phyloP scores from a whole-genome alignment of 2,888 invertebrate genomes.

The Tipula vernalis region DNA sequence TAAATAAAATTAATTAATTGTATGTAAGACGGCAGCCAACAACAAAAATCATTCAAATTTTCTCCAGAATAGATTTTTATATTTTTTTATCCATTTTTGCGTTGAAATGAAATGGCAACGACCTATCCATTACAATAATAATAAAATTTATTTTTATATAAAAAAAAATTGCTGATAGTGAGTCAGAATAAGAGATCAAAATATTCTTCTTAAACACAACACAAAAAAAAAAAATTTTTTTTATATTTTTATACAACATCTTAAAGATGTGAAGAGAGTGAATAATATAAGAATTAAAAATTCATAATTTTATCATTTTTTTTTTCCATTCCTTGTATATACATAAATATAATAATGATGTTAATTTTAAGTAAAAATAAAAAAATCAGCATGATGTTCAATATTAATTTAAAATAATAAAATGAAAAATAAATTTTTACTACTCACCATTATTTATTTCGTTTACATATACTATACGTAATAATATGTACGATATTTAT shows the following conservation, averaged over 20 bases:
- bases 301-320: neutral
- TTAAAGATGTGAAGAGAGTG: neutral
- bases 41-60: neutral
- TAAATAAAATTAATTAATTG: neutral
- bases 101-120: neutral
- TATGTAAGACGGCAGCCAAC: neutral
- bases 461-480: neutral
- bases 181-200: neutral
- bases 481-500: too few relatives aligned
- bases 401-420: neutral
- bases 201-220: neutral
- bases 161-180: neutral
- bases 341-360: neutral
- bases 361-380: neutral
- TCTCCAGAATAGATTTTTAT: neutral
- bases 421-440: neutral
- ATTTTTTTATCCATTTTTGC: neutral
- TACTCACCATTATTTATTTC: neutral
- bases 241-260: neutral
- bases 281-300: neutral
- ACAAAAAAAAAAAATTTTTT: neutral
- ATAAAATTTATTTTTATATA: neutral
- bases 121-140: neutral
- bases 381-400: neutral
- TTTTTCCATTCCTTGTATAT: neutral